Percentiles rank a stretch among this genome's conserved stretches.
Conservation (phyloP, 2,113 vertebrate species). For the Grus americana region DNA sequence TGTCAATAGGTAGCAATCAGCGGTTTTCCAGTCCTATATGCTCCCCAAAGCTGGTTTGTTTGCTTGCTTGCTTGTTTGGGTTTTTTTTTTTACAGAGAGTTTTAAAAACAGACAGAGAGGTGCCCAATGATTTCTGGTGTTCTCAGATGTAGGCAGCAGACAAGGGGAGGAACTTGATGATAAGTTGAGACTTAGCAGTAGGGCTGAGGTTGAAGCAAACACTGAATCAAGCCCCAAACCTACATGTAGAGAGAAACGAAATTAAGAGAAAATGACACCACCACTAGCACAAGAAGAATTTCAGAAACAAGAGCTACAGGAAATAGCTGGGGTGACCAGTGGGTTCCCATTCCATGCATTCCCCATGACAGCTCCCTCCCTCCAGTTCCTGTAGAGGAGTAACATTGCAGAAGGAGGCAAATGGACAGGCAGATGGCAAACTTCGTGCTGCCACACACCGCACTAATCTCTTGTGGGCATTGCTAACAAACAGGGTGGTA, state of each 20-base stretch:
- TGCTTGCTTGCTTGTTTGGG: not conserved
- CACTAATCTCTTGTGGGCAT: not conserved
- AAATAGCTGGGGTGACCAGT: not conserved
- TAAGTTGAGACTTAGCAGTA: not conserved
- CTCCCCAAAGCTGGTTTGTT: not conserved
- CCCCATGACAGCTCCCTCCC: rapidly evolving
- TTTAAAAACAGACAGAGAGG: not conserved
- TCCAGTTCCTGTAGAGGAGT: not conserved
- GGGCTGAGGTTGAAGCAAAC: not conserved
- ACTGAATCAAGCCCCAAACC: not conserved
- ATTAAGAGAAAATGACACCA: not conserved
- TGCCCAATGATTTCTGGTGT: not conserved
- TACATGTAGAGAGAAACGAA: not conserved
- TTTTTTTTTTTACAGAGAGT: not conserved
- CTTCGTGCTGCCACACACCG: not conserved
- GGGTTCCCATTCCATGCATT: not conserved
- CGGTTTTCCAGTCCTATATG: not conserved
- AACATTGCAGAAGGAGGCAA: not conserved
- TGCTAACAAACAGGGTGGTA: not conserved
- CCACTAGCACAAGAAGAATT: not conserved
- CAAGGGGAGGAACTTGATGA: not conserved
- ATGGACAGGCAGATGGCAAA: not conserved
- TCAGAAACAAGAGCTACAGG: not conserved
- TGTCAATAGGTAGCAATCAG: not conserved
- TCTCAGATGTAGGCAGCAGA: not conserved